Conservation (phyloP, 2,113 vertebrate species). For the Pedetes capensis region DNA sequence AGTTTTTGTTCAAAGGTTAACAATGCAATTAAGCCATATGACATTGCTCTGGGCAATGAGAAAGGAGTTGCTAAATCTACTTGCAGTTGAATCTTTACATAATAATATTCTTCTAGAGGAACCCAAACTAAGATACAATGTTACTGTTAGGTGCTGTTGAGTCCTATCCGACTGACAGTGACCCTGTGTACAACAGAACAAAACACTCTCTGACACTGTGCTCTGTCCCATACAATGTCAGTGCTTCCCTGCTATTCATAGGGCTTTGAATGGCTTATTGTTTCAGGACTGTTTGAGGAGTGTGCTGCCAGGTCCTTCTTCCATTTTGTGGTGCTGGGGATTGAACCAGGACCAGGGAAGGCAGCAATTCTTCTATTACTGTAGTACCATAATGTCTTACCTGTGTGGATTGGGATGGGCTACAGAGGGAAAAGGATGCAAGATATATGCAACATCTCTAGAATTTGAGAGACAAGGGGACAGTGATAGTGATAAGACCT, state of each 20-base stretch:
- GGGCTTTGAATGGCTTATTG: too few relatives aligned
- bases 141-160: too few relatives aligned
- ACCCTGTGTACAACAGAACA: too few relatives aligned
- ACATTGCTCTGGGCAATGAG: background rate
- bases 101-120: background rate
- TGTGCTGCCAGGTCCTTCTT: too few relatives aligned
- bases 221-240: too few relatives aligned
- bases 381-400: background rate
- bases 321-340: too few relatives aligned
- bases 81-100: background rate
- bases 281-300: too few relatives aligned
- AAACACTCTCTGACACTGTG: too few relatives aligned
- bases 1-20: background rate
- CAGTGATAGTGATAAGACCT: background rate
- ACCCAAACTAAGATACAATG: too few relatives aligned
- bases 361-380: background rate
- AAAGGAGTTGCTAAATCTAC: background rate
- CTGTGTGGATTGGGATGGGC: background rate
- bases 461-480: background rate
- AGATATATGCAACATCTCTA: background rate
- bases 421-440: background rate
- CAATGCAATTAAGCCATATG: background rate
- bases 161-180: too few relatives aligned
- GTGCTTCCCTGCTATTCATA: too few relatives aligned
- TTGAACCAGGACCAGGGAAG: background rate